Evolutionary conservation across 2,888 invertebrate species (phyloP), one percentile per base, ranked within the genome.

Genomic region (Sminthurinus aureus): DNA sequence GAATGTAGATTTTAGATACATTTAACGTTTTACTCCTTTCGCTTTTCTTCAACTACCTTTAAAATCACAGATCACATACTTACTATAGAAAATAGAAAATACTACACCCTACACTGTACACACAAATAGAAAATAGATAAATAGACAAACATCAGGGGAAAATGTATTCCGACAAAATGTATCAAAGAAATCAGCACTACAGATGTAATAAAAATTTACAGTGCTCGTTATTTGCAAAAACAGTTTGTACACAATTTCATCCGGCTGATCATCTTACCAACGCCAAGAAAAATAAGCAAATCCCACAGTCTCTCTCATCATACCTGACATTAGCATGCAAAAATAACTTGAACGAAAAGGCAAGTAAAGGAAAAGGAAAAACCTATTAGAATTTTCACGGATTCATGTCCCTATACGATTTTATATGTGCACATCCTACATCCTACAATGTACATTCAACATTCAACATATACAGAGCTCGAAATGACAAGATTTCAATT

Each of bases 181-280:
- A 77, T 77, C 77, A 77, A 20, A 58, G 24, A 58, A 77, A 77
- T 77, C 77, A 77, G 77, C 77, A 77, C 24, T 75, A 75, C 51
- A 75, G n/a, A 51, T 50, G 75, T 75, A 75, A 77, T 52, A 77
- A 52, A 77, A 58, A 15, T 77, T 22, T 58, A 77, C 52, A 75
- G n/a, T 22, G 51, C 24, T 38, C 20, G 71, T 71, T 71, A 71
- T 71, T 71, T 71, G 51, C 75, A 75, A 75, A 75, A 75, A 75
- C 51, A 24, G 50, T 50, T 52, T 52, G 52, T 75, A 50, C 74
- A 38, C 67, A 69, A 22, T 71, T 71, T 71, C 71, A 11, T 71
- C 26, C 71, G 22, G 24, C 71, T 26, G 71, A 71, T 71, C 71
- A 71, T 71, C 71, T 15, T 24, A 22, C 24, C 24, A 22, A 20